Conservation (phyloP, 2,797 vertebrate genomes). For the Pachyuromys duprasi region DNA sequence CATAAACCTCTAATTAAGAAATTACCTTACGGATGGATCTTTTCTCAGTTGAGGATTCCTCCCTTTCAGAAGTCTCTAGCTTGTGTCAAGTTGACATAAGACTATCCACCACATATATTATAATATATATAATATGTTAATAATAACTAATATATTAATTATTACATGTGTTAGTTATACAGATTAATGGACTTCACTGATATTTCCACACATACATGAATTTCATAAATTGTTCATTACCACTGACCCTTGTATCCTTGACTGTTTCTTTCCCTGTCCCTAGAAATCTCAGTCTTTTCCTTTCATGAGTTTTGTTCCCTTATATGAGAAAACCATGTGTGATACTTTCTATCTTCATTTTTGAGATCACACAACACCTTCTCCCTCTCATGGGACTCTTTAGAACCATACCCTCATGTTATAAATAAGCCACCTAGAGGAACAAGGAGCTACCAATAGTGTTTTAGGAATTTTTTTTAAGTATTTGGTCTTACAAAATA, state of each 20-base stretch:
- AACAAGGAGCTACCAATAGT: rapidly evolving
- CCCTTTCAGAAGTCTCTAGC: neutral
- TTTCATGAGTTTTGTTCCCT: neutral
- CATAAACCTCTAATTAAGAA: neutral
- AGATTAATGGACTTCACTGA: neutral
- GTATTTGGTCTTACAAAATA: neutral
- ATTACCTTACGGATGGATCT: neutral
- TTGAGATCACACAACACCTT: neutral
- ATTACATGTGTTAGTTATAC: neutral
- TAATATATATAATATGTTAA: neutral
- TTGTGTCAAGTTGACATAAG: neutral
- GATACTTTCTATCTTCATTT: neutral
- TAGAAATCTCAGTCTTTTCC: neutral
- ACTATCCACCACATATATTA: neutral
- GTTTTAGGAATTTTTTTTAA: neutral
- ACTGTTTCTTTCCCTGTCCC: neutral
- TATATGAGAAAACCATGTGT: neutral
- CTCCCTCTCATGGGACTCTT: neutral
- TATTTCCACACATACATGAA: neutral
- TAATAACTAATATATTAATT: neutral
- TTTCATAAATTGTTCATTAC: neutral
- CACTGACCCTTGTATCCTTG: neutral
- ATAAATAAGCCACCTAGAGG: neutral
- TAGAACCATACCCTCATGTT: neutral
- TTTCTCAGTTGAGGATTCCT: neutral